Base-by-base conservation (phyloP, 2,888 invertebrate genomes). In the Elaeidobius kamerunicus region DNA sequence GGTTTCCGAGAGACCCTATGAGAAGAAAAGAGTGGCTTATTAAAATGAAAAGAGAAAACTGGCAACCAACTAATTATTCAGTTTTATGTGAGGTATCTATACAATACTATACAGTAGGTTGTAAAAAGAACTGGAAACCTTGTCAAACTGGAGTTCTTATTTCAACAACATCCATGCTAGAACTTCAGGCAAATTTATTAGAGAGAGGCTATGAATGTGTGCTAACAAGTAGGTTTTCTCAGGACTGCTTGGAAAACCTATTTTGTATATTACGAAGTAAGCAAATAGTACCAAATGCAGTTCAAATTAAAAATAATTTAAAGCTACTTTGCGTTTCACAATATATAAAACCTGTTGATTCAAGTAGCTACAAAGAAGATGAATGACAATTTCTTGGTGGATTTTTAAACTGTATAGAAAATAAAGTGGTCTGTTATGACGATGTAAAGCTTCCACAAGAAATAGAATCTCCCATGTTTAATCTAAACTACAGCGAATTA, bases 181-280 rank as follows among this genome's bases (percentile, higher is more conserved):
- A 60, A n/a, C 14, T 62, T 4, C 58, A 57, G n/a, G 32, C 9
- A 3, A 19, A 59, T 18, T 59, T 60, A 23, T 47, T 61, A 32
- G 39, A 59, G 34, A 18, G 50, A 43, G 20, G 36, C n/a, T 60
- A 58, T 52, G 7, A 40, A 5, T 61, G 57, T 56, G 20, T 62
- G 38, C 47, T 61, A 39, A 59, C 61, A 11, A 52, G 58, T 32
- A 14, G 61, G 38, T 56, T 62, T 52, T 53, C 56, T 30, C 57
- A 61, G 36, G 58, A 61, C 27, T 61, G 56, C 51, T 38, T 59
- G 14, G 59, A 62, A 46, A 61, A 62, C 50, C 45, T 58, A 23
- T 61, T 61, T 56, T 49, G 43, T 42, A 38, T 54, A 9, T 15
- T 58, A 17, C 34, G 61, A 43, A 51, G 46, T 23, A 60, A 58